Percentiles rank a stretch among this genome's conserved stretches.
Evolutionary conservation across 2,797 vertebrate genomes (phyloP).

Genomic region (Amniataba percoides): DNA sequence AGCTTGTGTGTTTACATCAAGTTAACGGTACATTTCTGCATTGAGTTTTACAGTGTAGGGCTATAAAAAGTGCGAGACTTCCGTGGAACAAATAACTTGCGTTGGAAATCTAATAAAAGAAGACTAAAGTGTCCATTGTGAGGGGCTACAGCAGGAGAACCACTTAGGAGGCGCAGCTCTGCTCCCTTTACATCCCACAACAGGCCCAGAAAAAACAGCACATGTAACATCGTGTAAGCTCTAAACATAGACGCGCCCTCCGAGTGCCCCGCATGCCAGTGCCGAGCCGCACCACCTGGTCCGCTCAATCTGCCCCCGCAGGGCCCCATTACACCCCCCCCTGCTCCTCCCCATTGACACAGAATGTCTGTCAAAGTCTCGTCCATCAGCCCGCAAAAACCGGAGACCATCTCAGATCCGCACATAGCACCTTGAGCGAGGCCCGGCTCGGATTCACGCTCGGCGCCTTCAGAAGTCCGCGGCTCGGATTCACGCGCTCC

Average conservation of each 20-base stretch:
- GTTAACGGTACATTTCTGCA: not conserved
- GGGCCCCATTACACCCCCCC: slow-evolving; percentile 25
- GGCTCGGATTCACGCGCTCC: slow-evolving; percentile 47
- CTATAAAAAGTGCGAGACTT: not conserved
- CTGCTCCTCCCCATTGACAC: slow-evolving; percentile 33
- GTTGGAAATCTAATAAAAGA: slow-evolving; percentile 4
- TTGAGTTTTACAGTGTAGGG: not conserved
- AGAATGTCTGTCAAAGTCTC: slow-evolving; percentile 78
- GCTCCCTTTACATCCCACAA: slow-evolving; percentile 62
- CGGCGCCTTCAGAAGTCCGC: slow-evolving; percentile 58
- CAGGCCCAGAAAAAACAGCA: slow-evolving; percentile 80
- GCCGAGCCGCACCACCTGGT: slow-evolving; percentile 80
- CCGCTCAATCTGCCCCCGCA: slow-evolving; percentile 79
- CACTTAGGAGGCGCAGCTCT: slow-evolving; percentile 34
- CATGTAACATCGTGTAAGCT: slow-evolving; percentile 83
- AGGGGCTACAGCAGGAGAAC: not conserved
- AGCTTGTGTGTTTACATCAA: not conserved
- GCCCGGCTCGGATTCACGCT: slow-evolving; percentile 53
- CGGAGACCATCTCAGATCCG: slow-evolving; percentile 60
- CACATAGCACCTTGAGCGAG: slow-evolving; percentile 58
- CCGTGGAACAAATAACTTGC: not conserved
- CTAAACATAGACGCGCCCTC: slow-evolving; percentile 83
- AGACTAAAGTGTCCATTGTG: not conserved
- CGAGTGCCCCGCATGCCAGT: slow-evolving; percentile 79
- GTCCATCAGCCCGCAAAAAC: slow-evolving; percentile 76